Percentiles rank a stretch among this genome's conserved stretches.
These are phyloP conservation scores for Holothuria scabra DNA, from an alignment of 53 echinoderm and acorn worm species.

Conservation along the genomic window DNA sequence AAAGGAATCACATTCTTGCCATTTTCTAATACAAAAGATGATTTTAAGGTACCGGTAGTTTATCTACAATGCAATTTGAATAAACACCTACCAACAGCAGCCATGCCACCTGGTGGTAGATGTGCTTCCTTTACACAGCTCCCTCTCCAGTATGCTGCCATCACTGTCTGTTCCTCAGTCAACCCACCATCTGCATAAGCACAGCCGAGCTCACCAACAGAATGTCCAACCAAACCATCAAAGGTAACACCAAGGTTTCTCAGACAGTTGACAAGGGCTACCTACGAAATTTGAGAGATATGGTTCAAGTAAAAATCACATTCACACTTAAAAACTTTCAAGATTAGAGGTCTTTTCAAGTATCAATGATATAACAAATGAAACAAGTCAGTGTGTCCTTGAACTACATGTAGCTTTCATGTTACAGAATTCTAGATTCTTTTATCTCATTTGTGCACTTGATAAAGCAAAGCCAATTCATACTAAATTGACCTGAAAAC, in stretches of 20 bases:
- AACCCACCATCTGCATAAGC: constrained; percentile 86
- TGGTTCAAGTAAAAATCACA: too few species aligned
- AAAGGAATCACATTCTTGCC: too few species aligned
- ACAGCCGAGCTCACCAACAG: constrained; percentile 86
- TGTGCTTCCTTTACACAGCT: constrained; percentile 81
- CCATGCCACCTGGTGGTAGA: constrained; percentile 78
- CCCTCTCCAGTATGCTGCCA: constrained; percentile 91
- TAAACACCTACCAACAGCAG: constrained; percentile 68
- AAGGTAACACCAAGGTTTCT: constrained; percentile 70
- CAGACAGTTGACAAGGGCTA: constrained; percentile 78
- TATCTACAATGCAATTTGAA: neutral
- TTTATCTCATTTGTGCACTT: too few species aligned
- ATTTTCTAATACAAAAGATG: too few species aligned
- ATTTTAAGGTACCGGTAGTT: neutral
- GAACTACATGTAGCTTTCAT: too few species aligned
- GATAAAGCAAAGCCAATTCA: too few species aligned
- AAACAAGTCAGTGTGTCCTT: too few species aligned
- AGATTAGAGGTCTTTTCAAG: too few species aligned
- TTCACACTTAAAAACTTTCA: too few species aligned
- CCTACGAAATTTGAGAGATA: constrained; percentile 35
- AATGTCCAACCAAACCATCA: constrained; percentile 85
- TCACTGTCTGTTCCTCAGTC: constrained; percentile 71
- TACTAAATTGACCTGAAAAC: too few species aligned
- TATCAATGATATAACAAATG: too few species aligned
- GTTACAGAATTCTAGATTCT: too few species aligned